phyloP scores from a whole-genome alignment of 1,140 invertebrate genomes.

The Pogonus chalceus region DNA sequence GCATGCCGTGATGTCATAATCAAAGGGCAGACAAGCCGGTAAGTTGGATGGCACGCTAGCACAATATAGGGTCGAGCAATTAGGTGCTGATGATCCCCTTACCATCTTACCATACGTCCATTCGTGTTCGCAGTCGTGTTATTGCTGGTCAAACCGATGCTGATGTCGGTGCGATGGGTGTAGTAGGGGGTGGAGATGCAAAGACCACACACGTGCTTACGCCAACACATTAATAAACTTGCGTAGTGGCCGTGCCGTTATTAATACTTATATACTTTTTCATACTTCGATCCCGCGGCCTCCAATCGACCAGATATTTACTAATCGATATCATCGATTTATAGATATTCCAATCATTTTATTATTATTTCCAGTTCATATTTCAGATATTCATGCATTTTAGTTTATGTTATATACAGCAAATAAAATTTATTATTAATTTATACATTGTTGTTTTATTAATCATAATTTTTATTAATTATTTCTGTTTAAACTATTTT shows the following conservation, averaged over 20 bases:
- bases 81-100: neutral
- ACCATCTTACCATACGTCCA: neutral
- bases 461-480: too few relatives aligned
- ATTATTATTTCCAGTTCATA: too few relatives aligned
- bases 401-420: too few relatives aligned
- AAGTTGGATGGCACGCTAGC: too few relatives aligned
- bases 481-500: too few relatives aligned
- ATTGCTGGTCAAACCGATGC: neutral
- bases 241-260: slow-evolving; percentile 23
- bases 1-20: neutral
- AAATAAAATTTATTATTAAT: too few relatives aligned
- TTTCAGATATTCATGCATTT: too few relatives aligned
- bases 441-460: too few relatives aligned
- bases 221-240: slow-evolving; percentile 30
- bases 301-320: slow-evolving; percentile 22
- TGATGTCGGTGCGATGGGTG: neutral
- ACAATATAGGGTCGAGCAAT: too few relatives aligned
- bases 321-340: too few relatives aligned
- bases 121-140: neutral
- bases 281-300: slow-evolving; percentile 27
- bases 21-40: neutral
- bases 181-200: neutral
- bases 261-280: slow-evolving; percentile 33
- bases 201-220: slow-evolving; percentile 31
- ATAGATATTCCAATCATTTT: too few relatives aligned